phyloP scores from a whole-genome alignment of 2,888 invertebrate genomes.

The Zele albiditarsus region DNA sequence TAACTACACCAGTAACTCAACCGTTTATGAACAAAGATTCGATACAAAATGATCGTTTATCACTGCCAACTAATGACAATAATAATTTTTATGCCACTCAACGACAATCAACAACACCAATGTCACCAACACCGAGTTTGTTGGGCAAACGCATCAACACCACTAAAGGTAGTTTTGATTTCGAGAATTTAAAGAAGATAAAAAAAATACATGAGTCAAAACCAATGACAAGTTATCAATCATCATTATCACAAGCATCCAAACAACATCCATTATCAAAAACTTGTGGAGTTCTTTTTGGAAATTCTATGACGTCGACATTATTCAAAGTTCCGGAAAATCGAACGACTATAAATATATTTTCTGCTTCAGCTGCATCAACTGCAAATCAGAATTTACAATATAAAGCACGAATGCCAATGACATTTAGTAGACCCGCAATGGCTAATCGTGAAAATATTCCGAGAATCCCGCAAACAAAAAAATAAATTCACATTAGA shows the following conservation, averaged over 20 bases:
- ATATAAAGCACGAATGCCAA: not conserved
- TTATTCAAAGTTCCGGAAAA: not conserved
- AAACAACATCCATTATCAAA: not conserved
- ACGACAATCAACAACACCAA: slow-evolving; percentile 33
- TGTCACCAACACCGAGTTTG: slow-evolving; percentile 52
- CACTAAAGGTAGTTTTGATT: slow-evolving; percentile 1
- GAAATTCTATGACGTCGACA: not conserved
- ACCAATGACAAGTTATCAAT: not conserved
- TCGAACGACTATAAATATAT: not conserved
- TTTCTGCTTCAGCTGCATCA: not conserved
- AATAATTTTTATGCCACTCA: not conserved
- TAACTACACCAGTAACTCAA: not conserved
- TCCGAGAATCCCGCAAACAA: not conserved
- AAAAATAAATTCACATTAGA: not conserved
- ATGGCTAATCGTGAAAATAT: not conserved
- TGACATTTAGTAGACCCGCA: not conserved
- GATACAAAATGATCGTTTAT: not conserved
- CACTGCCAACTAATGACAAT: not conserved
- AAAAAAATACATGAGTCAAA: slow-evolving; percentile 22
- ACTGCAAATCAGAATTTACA: slow-evolving; percentile 31
- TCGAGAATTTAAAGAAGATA: slow-evolving; percentile 26
- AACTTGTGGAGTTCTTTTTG: not conserved
- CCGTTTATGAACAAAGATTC: not conserved
- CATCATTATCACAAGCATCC: not conserved
- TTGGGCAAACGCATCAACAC: slow-evolving; percentile 22